Conservation (phyloP, 1,140 invertebrate species). For the Heliconius melpomene region DNA sequence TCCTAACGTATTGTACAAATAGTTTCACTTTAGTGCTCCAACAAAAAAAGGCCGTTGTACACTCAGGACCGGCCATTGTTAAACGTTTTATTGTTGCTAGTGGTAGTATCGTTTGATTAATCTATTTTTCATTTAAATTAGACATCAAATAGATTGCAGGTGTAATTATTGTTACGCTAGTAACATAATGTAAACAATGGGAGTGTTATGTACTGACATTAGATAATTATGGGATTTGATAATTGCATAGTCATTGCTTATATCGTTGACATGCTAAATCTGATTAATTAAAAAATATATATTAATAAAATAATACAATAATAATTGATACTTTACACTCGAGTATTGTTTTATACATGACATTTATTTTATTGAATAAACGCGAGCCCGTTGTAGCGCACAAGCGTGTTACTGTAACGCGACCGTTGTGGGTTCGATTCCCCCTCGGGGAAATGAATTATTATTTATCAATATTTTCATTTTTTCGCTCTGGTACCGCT, state of each 20-base stretch:
- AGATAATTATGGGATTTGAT: conserved; percentile 31
- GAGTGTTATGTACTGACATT: conserved; percentile 28
- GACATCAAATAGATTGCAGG: conserved; percentile 62
- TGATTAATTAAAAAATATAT: not conserved
- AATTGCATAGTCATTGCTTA: conserved; percentile 17
- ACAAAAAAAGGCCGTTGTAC: conserved; percentile 51
- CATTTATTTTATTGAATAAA: not conserved
- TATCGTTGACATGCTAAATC: conserved; percentile 7
- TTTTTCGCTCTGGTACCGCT: too few relatives aligned
- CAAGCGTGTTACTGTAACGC: too few relatives aligned
- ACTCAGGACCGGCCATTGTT: conserved; percentile 66
- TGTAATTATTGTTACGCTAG: conserved; percentile 61
- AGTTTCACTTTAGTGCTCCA: conserved; percentile 59
- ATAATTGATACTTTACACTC: not conserved
- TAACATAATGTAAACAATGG: conserved; percentile 55
- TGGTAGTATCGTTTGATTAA: conserved; percentile 71
- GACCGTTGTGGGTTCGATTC: too few relatives aligned
- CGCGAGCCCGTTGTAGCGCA: too few relatives aligned
- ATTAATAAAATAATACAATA: not conserved
- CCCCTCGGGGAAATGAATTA: too few relatives aligned
- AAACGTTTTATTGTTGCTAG: conserved; percentile 64
- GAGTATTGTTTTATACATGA: not conserved
- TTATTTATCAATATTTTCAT: too few relatives aligned
- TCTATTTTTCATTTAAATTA: conserved; percentile 71
- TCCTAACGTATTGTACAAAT: conserved; percentile 67